These are phyloP conservation scores for Condylura cristata DNA, from an alignment of 2,113 vertebrate genomes.

Conservation along the genomic window DNA sequence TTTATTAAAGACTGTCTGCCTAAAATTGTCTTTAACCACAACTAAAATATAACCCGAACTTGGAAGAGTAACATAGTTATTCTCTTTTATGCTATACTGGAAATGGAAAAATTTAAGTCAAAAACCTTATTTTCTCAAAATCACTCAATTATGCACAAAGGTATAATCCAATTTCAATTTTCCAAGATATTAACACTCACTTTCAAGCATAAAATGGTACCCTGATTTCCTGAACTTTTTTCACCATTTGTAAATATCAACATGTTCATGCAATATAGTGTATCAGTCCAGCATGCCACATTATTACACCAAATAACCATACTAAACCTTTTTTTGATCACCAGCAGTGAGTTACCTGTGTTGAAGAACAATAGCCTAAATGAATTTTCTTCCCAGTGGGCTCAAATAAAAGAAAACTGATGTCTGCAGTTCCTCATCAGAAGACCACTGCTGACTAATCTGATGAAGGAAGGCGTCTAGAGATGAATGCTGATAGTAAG, in stretches of 20 bases:
- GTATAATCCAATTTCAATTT: background rate
- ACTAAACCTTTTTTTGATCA: background rate
- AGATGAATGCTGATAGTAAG: constrained; percentile 7
- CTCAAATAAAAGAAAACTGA: constrained; percentile 32
- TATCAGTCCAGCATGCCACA: constrained; percentile 11
- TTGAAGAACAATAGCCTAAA: background rate
- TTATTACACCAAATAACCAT: constrained; percentile 45
- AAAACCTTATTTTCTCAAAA: background rate
- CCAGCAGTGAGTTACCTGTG: background rate
- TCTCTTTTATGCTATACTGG: background rate
- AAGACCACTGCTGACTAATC: constrained; percentile 28
- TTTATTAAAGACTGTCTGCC: background rate
- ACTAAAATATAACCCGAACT: background rate
- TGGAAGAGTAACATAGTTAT: background rate
- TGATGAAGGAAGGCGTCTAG: background rate
- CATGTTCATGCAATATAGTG: background rate
- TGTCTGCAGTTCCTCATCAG: background rate
- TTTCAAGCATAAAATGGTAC: background rate
- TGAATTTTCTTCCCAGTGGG: background rate
- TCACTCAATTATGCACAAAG: background rate
- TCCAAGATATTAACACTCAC: constrained; percentile 25
- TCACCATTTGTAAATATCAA: background rate
- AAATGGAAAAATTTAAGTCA: background rate
- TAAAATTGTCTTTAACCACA: background rate
- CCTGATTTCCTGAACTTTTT: background rate